phyloP scores from a whole-genome alignment of 1,140 invertebrate genomes.

The Portunus trituberculatus region DNA sequence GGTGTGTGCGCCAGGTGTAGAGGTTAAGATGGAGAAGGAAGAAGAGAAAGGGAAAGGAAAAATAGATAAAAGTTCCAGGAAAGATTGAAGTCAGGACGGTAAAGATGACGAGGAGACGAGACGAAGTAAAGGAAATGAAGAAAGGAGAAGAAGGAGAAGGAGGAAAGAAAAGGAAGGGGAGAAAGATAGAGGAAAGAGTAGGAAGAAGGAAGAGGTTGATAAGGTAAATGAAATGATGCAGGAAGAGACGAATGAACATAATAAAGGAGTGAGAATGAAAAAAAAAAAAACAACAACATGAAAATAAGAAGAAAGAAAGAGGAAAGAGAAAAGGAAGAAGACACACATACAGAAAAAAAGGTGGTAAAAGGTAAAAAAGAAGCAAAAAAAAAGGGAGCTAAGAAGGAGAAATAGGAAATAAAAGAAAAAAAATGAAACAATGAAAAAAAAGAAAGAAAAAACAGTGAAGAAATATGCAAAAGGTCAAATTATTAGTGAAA shows the following conservation, averaged over 20 bases:
- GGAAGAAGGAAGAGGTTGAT: no score
- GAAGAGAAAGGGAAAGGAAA: background rate
- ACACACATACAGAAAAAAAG: background rate
- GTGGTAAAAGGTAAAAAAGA: background rate
- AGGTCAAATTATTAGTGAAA: background rate
- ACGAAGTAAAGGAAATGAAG: no score
- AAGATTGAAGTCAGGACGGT: background rate
- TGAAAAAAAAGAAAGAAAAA: no score
- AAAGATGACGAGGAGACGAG: no score
- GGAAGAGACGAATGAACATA: no score
- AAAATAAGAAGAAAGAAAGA: background rate
- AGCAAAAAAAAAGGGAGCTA: background rate
- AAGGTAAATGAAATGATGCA: no score
- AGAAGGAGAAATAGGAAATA: background rate
- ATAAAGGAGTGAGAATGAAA: no score
- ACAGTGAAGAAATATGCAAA: background rate
- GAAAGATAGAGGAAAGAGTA: no score
- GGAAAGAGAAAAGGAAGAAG: background rate
- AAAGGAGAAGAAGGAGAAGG: no score
- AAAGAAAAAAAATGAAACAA: no score
- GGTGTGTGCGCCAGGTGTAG: background rate
- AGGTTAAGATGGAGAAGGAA: background rate
- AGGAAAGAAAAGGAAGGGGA: no score
- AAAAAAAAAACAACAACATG: no score
- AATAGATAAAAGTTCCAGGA: background rate